Evolutionary conservation across 1,140 invertebrate genomes (phyloP), one percentile per base, ranked within the genome.

Genomic region (Brachionus sp.): DNA sequence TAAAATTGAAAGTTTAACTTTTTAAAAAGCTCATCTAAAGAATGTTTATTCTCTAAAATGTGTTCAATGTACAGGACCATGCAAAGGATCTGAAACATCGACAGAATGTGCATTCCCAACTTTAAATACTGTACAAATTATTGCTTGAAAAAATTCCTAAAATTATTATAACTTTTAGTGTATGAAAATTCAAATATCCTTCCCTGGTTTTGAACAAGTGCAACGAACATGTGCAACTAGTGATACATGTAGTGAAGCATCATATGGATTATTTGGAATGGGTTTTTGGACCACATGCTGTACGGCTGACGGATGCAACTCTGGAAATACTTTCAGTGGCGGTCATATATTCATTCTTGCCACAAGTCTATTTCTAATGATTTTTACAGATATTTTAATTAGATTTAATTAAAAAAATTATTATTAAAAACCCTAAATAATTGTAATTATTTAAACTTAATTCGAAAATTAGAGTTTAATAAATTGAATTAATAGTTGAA

Each of bases 301-400:
- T 19, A 62, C 50, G 7, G 62, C 46, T 62, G 77, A 80, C 42
- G 77, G 77, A 3, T 80, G 77, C 35, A 80, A 80, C n/a, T 80
- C 77, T 19, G 50, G 25, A 1, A 33, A 12, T 44, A 3, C 0
- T 64, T 7, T 42, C 12, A 62, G 9, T 39, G 50, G 19, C 37
- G 39, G 57, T 42, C 9, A 29, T 16, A n/a, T 42, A 37, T 23
- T 16, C 1, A 39, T 80, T 19, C 5, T 80, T 42, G 33, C 5
- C 13, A 4, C 50, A 16, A 42, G 33, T 35, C 9, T 80, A 3
- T 35, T 80, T 80, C 23, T 37, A 9, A 13, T 80, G 19, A 23
- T 62, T 4, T 35, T 37, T 62, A 35, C 29, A 66, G 57, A 6
- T 35, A 39, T 29, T 66, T 66, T 44, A 16, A 13, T 57, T 57